Evolutionary conservation across 2,113 vertebrate species (phyloP).

Genomic region (Nycticryphes semicollaris): DNA sequence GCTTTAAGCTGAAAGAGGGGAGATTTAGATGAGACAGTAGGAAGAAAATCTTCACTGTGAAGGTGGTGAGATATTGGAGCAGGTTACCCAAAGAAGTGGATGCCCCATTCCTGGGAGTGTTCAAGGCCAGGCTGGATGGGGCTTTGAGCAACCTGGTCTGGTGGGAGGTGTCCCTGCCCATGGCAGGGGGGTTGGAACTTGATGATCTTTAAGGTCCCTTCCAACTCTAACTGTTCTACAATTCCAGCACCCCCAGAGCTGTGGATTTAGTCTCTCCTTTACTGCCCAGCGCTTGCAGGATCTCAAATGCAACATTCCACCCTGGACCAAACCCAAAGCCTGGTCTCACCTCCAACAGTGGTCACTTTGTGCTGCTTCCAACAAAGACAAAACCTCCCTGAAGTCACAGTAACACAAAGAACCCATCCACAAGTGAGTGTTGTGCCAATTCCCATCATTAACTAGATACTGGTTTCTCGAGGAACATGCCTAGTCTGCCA

Average conservation of each 20-base stretch:
- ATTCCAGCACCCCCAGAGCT: not conserved
- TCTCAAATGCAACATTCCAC: fast-evolving
- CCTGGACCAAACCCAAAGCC: not conserved
- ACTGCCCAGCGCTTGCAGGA: not conserved
- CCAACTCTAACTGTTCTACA: too few species aligned
- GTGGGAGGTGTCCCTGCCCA: too few species aligned
- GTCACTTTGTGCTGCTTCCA: not conserved
- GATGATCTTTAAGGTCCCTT: too few species aligned
- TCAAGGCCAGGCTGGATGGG: too few species aligned
- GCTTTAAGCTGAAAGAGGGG: too few species aligned
- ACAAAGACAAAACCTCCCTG: not conserved
- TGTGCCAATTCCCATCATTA: not conserved
- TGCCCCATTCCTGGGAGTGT: too few species aligned
- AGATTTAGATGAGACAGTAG: too few species aligned
- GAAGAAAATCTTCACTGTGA: too few species aligned
- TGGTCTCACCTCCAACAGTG: not conserved
- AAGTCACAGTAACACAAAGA: not conserved
- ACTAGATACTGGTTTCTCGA: not conserved
- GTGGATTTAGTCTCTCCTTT: not conserved
- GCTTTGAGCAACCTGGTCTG: too few species aligned
- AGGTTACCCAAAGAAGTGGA: too few species aligned
- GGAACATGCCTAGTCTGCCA: not conserved
- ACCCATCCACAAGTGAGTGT: fast-evolving
- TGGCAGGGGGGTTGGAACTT: too few species aligned
- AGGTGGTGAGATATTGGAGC: too few species aligned